These are phyloP conservation scores for Hoplodrina blanda DNA, from an alignment of 2,888 invertebrate genomes.

Conservation along the genomic window DNA sequence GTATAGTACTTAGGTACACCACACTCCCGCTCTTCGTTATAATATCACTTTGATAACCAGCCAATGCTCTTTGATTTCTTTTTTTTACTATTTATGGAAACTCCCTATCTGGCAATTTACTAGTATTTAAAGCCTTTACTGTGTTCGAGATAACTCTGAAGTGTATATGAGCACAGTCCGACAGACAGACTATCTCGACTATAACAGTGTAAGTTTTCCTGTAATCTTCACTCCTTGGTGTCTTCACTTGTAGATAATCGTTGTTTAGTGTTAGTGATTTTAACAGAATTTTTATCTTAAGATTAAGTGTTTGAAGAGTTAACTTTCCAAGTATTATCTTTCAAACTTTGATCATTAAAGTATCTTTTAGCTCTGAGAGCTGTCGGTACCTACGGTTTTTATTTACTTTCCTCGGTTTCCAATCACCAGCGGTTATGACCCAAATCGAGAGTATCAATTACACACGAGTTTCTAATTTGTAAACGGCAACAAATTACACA, in stretches of 20 bases:
- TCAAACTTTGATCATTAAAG: conserved; percentile 35
- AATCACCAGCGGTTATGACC: conserved; percentile 54
- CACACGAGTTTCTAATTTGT: conserved; percentile 63
- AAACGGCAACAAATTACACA: conserved; percentile 67
- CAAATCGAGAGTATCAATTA: conserved; percentile 65
- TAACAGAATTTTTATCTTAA: conserved; percentile 40
- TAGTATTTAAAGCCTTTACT: conserved; percentile 36
- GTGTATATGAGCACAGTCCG: conserved; percentile 34
- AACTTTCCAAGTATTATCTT: conserved; percentile 56
- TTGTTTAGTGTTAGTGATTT: conserved; percentile 42
- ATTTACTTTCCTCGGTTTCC: conserved; percentile 52
- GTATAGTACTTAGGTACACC: background rate
- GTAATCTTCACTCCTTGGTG: conserved; percentile 53
- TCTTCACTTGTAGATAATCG: conserved; percentile 52
- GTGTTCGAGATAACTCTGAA: conserved; percentile 32
- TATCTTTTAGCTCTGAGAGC: conserved; percentile 22
- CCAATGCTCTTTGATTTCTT: background rate
- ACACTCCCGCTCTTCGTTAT: conserved; percentile 9
- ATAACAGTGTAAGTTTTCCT: conserved; percentile 47
- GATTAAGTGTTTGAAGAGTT: background rate
- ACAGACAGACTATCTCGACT: conserved; percentile 40
- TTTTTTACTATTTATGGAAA: conserved; percentile 27
- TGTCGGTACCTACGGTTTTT: conserved; percentile 34
- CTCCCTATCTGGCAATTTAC: conserved; percentile 15
- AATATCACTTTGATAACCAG: conserved; percentile 19